phyloP scores from a whole-genome alignment of 2,797 vertebrate genomes.

The Acrocephalus scirpaceus region DNA sequence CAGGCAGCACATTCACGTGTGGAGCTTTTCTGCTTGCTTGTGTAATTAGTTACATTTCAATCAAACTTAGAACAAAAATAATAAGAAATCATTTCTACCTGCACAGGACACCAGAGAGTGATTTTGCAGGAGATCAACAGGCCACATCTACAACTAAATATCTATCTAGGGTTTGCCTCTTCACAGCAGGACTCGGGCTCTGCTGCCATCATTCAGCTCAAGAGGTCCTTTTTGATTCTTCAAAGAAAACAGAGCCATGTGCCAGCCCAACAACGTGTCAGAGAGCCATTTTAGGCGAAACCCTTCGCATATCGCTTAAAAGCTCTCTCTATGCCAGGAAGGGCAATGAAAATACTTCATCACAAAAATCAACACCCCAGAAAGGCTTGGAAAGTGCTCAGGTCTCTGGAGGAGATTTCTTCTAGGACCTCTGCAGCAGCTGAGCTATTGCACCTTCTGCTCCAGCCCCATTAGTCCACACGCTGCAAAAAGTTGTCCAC shows the following conservation, averaged over 20 bases:
- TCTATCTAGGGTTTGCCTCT: background rate
- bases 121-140: conserved; percentile 52
- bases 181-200: conserved; percentile 20
- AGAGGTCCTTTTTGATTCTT: conserved; percentile 35
- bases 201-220: conserved; percentile 19
- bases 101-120: conserved; percentile 25
- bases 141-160: conserved; percentile 10
- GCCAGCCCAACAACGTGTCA: background rate
- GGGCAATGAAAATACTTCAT: background rate
- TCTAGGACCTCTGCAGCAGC: background rate
- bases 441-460: conserved; percentile 14
- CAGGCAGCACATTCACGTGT: conserved; percentile 5
- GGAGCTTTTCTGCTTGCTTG: background rate
- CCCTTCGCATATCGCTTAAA: background rate
- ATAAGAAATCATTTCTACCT: conserved; percentile 66
- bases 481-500: background rate
- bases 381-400: background rate
- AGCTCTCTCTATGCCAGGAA: background rate
- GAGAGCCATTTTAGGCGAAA: background rate
- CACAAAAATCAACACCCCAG: conserved; percentile 6
- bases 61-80: conserved; percentile 70
- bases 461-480: background rate
- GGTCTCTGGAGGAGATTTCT: background rate
- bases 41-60: conserved; percentile 67
- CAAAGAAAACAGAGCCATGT: background rate